These are phyloP conservation scores for Euzophera pinguis DNA, from an alignment of 2,888 invertebrate genomes.

Conservation along the genomic window DNA sequence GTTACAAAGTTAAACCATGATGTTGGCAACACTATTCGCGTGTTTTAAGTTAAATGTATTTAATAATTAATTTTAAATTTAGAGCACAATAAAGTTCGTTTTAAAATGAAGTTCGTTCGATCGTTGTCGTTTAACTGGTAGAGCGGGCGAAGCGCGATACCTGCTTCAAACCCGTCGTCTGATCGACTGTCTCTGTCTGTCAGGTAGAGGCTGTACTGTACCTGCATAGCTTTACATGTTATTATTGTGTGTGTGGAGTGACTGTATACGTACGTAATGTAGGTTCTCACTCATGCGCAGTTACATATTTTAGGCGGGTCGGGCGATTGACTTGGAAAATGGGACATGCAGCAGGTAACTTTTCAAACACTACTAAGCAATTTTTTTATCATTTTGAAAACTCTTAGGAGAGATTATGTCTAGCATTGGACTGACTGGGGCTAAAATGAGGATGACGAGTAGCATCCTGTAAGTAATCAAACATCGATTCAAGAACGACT, in stretches of 20 bases:
- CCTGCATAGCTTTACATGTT: slow-evolving; percentile 24
- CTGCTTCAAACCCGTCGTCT: slow-evolving; percentile 57
- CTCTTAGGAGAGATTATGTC: too few relatives aligned
- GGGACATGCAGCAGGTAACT: too few relatives aligned
- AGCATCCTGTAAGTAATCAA: too few relatives aligned
- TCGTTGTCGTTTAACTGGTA: slow-evolving; percentile 68
- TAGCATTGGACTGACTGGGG: too few relatives aligned
- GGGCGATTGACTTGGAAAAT: too few relatives aligned
- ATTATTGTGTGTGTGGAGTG: slow-evolving; percentile 26
- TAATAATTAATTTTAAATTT: slow-evolving; percentile 18
- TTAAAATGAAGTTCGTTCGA: slow-evolving; percentile 64
- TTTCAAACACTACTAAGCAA: too few relatives aligned
- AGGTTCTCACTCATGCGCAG: too few relatives aligned
- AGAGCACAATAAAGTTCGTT: slow-evolving; percentile 48
- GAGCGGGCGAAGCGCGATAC: slow-evolving; percentile 48
- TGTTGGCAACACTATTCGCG: slow-evolving; percentile 20
- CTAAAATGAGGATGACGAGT: too few relatives aligned
- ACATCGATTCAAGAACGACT: too few relatives aligned
- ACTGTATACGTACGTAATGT: too few relatives aligned
- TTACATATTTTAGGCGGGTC: too few relatives aligned
- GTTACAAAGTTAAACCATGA: slow-evolving; percentile 33
- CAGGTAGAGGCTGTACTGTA: slow-evolving; percentile 4
- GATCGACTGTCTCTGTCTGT: slow-evolving; percentile 29
- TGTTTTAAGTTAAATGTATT: not conserved
- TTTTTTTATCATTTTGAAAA: too few relatives aligned